Percentiles rank a stretch among this genome's conserved stretches.
Conservation (phyloP, 2,113 vertebrate genomes). For the Coptodon rendalli region DNA sequence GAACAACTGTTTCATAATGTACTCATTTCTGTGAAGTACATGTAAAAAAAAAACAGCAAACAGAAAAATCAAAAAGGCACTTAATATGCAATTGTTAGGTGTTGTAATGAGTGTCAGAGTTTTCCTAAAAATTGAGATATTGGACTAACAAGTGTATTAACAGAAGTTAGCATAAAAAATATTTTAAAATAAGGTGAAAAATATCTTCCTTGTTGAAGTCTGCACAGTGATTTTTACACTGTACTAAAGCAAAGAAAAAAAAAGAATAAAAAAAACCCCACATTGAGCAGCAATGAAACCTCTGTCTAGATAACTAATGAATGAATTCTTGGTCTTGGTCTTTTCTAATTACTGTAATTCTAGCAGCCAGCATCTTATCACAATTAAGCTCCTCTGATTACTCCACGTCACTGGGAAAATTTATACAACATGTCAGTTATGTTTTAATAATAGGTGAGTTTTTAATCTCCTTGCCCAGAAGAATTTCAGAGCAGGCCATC, state of each 20-base stretch:
- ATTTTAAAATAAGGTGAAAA: accelerated
- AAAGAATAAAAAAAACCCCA: not conserved
- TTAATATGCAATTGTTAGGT: not conserved
- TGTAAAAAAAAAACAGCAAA: accelerated
- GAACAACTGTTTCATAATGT: no score
- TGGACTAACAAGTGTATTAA: not conserved
- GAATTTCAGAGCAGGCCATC: accelerated
- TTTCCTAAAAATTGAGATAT: not conserved
- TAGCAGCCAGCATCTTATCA: not conserved
- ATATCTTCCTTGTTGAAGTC: accelerated
- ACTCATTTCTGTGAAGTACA: not conserved
- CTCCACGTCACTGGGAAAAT: accelerated
- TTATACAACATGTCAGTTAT: not conserved
- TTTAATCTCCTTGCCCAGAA: not conserved
- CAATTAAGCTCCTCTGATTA: not conserved
- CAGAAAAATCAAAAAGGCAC: not conserved
- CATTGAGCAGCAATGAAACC: not conserved
- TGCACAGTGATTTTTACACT: not conserved
- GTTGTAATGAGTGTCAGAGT: not conserved
- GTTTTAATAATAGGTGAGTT: accelerated
- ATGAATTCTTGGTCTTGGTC: not conserved
- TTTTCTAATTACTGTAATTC: not conserved
- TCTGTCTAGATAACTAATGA: not conserved
- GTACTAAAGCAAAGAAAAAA: not conserved
- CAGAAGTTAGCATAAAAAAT: not conserved